Evolutionary conservation across 2,113 vertebrate genomes (phyloP), one percentile per base, ranked within the genome.

Genomic region (Lamprologus callipterus): DNA sequence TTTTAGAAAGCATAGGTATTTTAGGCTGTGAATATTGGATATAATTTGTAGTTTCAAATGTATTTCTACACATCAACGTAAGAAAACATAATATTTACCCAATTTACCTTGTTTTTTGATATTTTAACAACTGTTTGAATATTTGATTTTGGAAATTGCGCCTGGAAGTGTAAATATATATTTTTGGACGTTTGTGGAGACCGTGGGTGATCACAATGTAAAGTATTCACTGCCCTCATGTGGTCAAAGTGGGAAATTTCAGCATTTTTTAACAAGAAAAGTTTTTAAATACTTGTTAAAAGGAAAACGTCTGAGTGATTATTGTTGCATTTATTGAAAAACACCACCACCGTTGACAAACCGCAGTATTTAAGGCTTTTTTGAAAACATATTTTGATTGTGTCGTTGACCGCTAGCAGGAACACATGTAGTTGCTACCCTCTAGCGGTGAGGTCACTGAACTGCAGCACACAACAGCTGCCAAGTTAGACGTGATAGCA

Each of bases 381-480:
- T 73, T 11, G 6, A 1, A 7, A 45, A 73, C 40, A 26, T 17
- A 2, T 73, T 73, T 10, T 73, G 37, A 73, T 42, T 10, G 37
- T 45, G 37, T 26, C 13, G 14, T 45, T 45, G 8, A 73, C 4
- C 2, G 13, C 23, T 7, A 7, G 5, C 13, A 73, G 68, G 21
- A 16, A 16, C 21, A 26, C 13, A 17, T 45, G 68, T 10, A 26
- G 68, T 23, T 53, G 7, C 60, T 83, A 23, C 31, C n/a, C 6
- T 70, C 21, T 83, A 2, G 40, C 21, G 40, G 13, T 26, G 5
- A 26, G 0, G 9, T 3, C 13, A 3, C 5, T 6, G 68, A 73
- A 47, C 40, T 73, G 40, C 68, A 47, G 40, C 40, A 7, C 21
- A 16, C 14, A 47, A 17, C 4, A 10, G 40, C 5, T 10, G 14